These are phyloP conservation scores for Melangyna quadrimaculata DNA, from an alignment of 2,888 invertebrate species.

Conservation along the genomic window DNA sequence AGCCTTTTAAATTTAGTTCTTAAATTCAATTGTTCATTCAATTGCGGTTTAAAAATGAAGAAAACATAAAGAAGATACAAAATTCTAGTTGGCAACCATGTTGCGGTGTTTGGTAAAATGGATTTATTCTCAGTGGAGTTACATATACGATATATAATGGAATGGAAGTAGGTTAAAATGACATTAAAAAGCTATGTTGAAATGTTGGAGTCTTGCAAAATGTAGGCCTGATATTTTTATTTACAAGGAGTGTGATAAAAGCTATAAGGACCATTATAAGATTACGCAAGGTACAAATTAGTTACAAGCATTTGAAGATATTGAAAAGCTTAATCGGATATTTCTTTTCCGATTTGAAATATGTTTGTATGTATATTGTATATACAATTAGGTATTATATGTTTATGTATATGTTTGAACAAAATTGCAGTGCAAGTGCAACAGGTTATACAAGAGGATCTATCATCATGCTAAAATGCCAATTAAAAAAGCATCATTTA, in stretches of 20 bases:
- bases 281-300: background rate
- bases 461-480: conserved; percentile 42
- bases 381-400: too few species aligned
- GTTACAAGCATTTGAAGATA: background rate
- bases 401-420: background rate
- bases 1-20: too few species aligned
- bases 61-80: background rate
- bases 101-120: background rate
- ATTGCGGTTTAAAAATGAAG: too few species aligned
- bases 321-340: background rate
- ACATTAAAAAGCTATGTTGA: conserved; percentile 20
- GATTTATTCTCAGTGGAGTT: conserved; percentile 26
- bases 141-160: conserved; percentile 16
- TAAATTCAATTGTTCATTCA: too few species aligned
- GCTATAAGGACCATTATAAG: background rate
- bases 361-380: too few species aligned
- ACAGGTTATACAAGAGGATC: background rate
- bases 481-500: background rate
- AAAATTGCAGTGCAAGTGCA: background rate
- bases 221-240: background rate
- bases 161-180: conserved; percentile 30
- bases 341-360: background rate
- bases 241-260: background rate
- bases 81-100: background rate
- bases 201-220: background rate